A percentile compares a stretch with the other conserved stretches of the same genome.
Evolutionary conservation across 1,140 invertebrate species (phyloP).

Genomic region (Helicoverpa armigera): DNA sequence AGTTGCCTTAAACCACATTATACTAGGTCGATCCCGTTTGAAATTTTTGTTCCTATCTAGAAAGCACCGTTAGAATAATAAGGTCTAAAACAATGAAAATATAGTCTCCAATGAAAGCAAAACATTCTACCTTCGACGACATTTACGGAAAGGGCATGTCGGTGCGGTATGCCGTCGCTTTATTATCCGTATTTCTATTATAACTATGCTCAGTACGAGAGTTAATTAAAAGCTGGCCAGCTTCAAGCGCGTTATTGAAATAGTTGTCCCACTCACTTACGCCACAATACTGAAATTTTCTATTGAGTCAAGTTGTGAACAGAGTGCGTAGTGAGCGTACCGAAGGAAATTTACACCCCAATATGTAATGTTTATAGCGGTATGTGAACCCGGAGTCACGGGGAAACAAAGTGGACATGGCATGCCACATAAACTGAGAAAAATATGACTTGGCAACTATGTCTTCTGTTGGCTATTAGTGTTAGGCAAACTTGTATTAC

Average conservation of each 20-base stretch:
- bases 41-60: too few species aligned
- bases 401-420: constrained; percentile 24
- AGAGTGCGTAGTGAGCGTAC: neutral
- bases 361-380: constrained; percentile 21
- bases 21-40: too few species aligned
- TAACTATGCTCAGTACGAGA: constrained; percentile 15
- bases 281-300: constrained; percentile 36
- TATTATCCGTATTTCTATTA: constrained; percentile 29
- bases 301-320: constrained; percentile 28
- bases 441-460: constrained; percentile 1
- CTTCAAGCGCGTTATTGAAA: constrained; percentile 36
- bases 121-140: constrained; percentile 25
- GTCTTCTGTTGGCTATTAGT: constrained; percentile 5
- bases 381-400: constrained; percentile 6
- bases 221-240: constrained; percentile 40
- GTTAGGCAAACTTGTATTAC: neutral
- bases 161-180: constrained; percentile 24
- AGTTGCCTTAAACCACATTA: too few species aligned
- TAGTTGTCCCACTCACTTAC: constrained; percentile 41
- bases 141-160: constrained; percentile 28
- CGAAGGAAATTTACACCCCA: constrained; percentile 22
- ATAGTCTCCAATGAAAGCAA: constrained; percentile 29
- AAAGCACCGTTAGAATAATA: neutral
- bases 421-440: constrained; percentile 19
- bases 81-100: constrained; percentile 18